Evolutionary conservation across 2,797 vertebrate species (phyloP).

Genomic region (Bryconaethiops microstoma): DNA sequence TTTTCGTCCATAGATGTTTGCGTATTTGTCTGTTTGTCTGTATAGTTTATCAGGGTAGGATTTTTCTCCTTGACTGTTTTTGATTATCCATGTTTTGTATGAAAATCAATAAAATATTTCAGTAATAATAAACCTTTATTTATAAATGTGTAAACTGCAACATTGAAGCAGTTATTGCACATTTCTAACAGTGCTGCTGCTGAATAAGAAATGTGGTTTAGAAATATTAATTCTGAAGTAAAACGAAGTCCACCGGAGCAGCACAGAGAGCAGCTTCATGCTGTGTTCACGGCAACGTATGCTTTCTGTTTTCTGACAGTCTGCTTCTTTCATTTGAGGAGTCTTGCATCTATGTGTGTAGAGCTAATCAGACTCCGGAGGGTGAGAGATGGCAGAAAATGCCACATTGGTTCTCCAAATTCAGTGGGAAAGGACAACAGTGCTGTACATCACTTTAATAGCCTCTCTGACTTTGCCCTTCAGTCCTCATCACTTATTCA

Average conservation of each 20-base stretch:
- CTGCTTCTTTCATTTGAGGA: not conserved
- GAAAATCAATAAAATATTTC: too few species aligned
- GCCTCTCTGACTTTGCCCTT: not conserved
- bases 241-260: not conserved
- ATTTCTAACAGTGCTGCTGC: too few species aligned
- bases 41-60: too few species aligned
- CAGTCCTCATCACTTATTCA: slow-evolving; percentile 4
- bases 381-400: not conserved
- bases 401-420: not conserved
- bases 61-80: too few species aligned
- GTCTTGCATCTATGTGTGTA: not conserved
- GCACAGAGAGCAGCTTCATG: not conserved
- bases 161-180: not conserved
- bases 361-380: not conserved
- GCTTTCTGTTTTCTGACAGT: not conserved
- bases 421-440: not conserved
- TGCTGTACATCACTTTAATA: slow-evolving; percentile 25
- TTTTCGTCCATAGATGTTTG: too few species aligned
- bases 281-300: not conserved
- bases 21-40: too few species aligned
- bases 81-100: too few species aligned
- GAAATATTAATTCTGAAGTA: not conserved
- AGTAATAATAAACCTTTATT: not conserved
- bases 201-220: not conserved
- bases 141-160: not conserved